Base-by-base conservation (phyloP, 2,888 invertebrate genomes). In the Polylopha cassiicola region DNA sequence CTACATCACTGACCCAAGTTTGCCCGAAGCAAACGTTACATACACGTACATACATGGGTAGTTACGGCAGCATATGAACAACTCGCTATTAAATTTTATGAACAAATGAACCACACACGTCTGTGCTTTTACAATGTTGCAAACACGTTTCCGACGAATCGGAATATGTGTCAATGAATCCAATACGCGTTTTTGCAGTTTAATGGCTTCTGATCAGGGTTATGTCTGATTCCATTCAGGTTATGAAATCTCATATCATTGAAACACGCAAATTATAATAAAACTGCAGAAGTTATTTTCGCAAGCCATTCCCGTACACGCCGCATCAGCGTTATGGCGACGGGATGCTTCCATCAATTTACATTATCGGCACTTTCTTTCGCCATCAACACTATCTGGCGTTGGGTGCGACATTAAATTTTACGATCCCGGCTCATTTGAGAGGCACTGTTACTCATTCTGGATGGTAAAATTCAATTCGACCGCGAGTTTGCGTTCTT, bases 371-470 rank as follows among this genome's bases (percentile, higher is more conserved):
- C 69, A 72, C 69, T 78, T 75, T 74, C 70, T 72, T 72, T 61
- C 47, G 61, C 71, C 74, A 72, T 78, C 71, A 64, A 59, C 76
- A 78, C 80, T 80, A 84, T 82, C 79, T 62, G 61, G 61, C 64
- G 63, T 58, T 60, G 61, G 72, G 66, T 59, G 61, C 58, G 59
- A 64, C 76, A 73, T 82, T 73, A 82, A 76, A 81, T 82, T 82
- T 84, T 81, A 84, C 60, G 79, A 68, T 61, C 46, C 61, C 55
- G 65, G 58, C 75, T 82, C 80, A 80, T 81, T 82, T 78, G 67
- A 62, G 65, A 48, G 49, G 51, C 53, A 58, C 59, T 68, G 65
- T 75, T 67, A 65, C 58, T 75, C 76, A 76, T 74, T 75, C 71
- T 67, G 55, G 53, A 53, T 43, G 45, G 45, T 54, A 57, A 52